These are phyloP conservation scores for Arctocebus calabarensis DNA, from an alignment of 2,797 vertebrate species.

Conservation along the genomic window DNA sequence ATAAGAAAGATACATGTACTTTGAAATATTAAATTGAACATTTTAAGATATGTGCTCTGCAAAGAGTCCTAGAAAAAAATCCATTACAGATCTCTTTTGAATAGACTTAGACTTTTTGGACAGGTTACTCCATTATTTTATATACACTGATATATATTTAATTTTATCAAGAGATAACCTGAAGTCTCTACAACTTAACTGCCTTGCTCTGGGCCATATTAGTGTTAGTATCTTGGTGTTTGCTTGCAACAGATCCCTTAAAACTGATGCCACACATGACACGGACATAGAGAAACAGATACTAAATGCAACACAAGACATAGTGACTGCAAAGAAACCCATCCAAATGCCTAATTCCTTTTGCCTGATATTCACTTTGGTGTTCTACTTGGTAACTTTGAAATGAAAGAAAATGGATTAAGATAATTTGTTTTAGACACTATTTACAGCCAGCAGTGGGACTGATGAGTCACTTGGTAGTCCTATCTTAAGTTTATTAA, in stretches of 20 bases:
- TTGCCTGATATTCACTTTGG: neutral
- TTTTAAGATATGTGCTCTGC: neutral
- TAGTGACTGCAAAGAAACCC: neutral
- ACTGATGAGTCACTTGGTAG: too few relatives aligned
- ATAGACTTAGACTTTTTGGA: neutral
- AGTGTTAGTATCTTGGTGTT: neutral
- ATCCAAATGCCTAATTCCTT: neutral
- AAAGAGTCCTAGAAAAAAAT: neutral
- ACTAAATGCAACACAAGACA: accelerated
- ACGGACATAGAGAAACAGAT: neutral
- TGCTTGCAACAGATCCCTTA: neutral
- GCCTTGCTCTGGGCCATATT: neutral
- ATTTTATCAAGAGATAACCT: neutral
- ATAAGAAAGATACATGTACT: neutral
- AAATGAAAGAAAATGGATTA: neutral
- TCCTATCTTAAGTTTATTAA: too few relatives aligned
- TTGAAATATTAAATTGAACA: neutral
- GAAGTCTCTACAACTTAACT: neutral
- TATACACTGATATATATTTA: neutral
- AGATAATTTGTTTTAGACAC: neutral
- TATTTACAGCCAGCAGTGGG: too few relatives aligned
- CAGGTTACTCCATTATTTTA: neutral
- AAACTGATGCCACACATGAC: neutral
- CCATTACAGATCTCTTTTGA: neutral
- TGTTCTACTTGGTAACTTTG: neutral